phyloP scores from a whole-genome alignment of 2,888 invertebrate genomes.

The Carcina quercana region DNA sequence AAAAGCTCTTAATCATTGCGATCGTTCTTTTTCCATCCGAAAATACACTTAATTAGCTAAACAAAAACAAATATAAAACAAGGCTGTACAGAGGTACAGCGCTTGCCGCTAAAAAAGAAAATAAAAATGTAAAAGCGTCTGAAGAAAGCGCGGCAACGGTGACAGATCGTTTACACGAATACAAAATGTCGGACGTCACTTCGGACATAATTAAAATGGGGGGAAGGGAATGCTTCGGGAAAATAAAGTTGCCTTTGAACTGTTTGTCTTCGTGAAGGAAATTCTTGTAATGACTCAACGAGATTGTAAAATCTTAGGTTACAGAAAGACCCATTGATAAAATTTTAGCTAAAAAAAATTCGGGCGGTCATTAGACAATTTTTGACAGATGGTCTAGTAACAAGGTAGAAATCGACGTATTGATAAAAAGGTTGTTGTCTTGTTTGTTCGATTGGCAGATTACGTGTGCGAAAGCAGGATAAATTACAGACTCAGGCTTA shows the following conservation, averaged over 20 bases:
- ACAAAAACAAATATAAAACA: constrained; percentile 5
- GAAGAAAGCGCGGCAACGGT: constrained; percentile 36
- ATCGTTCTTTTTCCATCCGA: constrained; percentile 4
- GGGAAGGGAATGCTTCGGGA: constrained; percentile 23
- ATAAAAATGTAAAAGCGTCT: constrained; percentile 2
- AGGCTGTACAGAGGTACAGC: background rate
- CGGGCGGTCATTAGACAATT: too few relatives aligned
- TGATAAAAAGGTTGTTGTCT: too few relatives aligned
- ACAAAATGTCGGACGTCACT: constrained; percentile 55
- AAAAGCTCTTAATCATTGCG: constrained; percentile 1
- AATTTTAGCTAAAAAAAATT: too few relatives aligned
- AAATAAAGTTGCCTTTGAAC: constrained; percentile 14
- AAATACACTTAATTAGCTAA: constrained; percentile 6
- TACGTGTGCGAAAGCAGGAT: too few relatives aligned
- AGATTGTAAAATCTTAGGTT: too few relatives aligned
- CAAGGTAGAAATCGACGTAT: too few relatives aligned
- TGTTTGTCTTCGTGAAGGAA: too few relatives aligned
- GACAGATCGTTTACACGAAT: constrained; percentile 65
- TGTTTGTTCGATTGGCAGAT: too few relatives aligned
- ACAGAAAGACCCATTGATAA: too few relatives aligned
- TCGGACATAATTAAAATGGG: constrained; percentile 34
- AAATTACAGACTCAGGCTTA: too few relatives aligned
- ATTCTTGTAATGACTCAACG: too few relatives aligned
- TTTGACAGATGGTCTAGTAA: too few relatives aligned
- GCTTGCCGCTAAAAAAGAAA: background rate